Evolutionary conservation across 2,797 vertebrate genomes (phyloP), one percentile per base, ranked within the genome.

Genomic region (Liparis tanakae): DNA sequence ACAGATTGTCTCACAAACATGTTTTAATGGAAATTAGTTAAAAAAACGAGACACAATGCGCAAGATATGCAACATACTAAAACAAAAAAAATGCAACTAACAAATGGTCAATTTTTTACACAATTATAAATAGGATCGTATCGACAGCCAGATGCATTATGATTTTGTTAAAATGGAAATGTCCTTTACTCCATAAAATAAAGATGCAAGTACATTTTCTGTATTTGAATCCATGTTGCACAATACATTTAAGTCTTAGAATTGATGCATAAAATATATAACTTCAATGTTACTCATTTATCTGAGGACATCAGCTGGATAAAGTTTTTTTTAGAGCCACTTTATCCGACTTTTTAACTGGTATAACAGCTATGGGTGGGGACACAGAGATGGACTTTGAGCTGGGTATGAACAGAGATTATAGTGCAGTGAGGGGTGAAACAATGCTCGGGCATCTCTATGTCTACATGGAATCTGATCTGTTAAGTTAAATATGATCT

Each of bases 401-500:
- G 62, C 76, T 79, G 66, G 56, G 33, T 64, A 54, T 3, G 15
- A 2, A 34, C 5, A 53, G 33, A 62, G 18, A 59, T 57, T 57
- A 70, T 43, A n/a, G 7, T 48, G 20, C n/a, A 37, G 46, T n/a
- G 4, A 71, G 25, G 36, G 18, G 39, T 44, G 34, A 55, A 37
- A 57, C 56, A 18, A 17, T 41, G 39, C 10, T 41, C 50, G 9
- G 6, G 34, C 13, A 61, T 50, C 39, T 46, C 34, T 7, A 44
- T 3, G 17, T 65, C 14, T 7, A 8, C 2, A 15, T n/a, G 5
- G 10, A n/a, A 41, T n/a, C 2, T 22, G 12, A 50, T 72, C 10
- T 14, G 1, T 37, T 41, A 41, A 41, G 6, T 36, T 9, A 17
- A 34, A 39, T 14, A 25, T 25, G 20, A 71, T 60, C 84, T 89